phyloP scores from a whole-genome alignment of 35 echinoderm and acorn worm species.

The Heliocidaris erythrogramma region DNA sequence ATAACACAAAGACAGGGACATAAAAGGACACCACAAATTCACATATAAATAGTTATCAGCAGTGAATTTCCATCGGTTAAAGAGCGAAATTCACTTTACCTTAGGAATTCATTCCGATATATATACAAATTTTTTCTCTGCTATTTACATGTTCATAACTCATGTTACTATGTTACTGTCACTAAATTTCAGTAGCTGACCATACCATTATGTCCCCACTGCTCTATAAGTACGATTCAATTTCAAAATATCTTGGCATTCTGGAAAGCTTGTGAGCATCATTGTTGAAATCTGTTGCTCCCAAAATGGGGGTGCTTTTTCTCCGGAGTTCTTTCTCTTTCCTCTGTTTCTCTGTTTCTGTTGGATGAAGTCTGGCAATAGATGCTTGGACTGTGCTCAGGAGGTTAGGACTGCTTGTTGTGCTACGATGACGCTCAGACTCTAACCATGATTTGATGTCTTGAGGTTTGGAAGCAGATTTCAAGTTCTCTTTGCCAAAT shows the following conservation, averaged over 20 bases:
- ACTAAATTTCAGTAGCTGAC: background rate
- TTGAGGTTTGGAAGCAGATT: constrained; percentile 42
- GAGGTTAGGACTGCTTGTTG: constrained; percentile 56
- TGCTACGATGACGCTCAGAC: constrained; percentile 46
- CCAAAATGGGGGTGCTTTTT: constrained; percentile 30
- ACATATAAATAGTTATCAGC: background rate
- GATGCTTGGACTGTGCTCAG: constrained; percentile 43
- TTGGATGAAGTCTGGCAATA: constrained; percentile 8
- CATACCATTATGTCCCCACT: background rate
- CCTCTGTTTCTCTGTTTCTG: constrained; percentile 21
- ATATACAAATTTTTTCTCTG: background rate
- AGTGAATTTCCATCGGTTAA: background rate
- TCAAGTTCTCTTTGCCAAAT: constrained; percentile 57
- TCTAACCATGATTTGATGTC: constrained; percentile 65
- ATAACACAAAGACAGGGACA: background rate
- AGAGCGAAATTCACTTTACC: background rate
- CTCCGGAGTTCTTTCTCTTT: constrained; percentile 30
- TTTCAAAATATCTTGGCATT: constrained; percentile 54
- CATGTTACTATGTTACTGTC: background rate
- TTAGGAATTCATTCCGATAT: background rate
- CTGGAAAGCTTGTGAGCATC: constrained; percentile 42
- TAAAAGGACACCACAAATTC: background rate
- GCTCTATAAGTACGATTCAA: constrained; percentile 47
- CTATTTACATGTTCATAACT: constrained; percentile 31
- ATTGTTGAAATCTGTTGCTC: constrained; percentile 29